phyloP scores from a whole-genome alignment of 2,113 vertebrate genomes.

The Talpa occidentalis region DNA sequence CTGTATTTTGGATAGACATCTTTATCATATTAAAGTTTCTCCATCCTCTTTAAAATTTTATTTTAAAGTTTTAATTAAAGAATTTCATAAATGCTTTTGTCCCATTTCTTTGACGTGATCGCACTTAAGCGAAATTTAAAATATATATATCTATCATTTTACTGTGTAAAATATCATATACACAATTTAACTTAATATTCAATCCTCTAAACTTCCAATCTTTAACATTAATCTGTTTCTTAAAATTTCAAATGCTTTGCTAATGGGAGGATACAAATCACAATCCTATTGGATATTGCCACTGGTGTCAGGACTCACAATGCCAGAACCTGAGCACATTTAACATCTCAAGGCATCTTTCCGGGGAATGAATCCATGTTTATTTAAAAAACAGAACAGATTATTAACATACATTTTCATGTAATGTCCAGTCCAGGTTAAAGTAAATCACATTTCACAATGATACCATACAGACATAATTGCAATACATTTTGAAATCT shows the following conservation, averaged over 20 bases:
- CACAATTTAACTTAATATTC: neutral
- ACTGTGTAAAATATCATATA: too few relatives aligned
- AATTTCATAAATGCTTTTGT: neutral
- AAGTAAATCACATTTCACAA: neutral
- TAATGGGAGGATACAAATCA: neutral
- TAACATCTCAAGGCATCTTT: neutral
- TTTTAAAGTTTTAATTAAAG: neutral
- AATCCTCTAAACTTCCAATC: neutral
- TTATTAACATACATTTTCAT: neutral
- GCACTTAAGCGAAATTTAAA: too few relatives aligned
- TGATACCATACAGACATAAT: neutral
- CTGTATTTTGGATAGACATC: neutral
- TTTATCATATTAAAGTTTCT: neutral
- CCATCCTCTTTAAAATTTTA: neutral
- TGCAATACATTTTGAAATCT: neutral
- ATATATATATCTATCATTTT: too few relatives aligned
- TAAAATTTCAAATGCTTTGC: neutral
- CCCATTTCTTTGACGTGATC: neutral
- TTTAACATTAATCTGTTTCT: neutral
- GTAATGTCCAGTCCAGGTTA: neutral
- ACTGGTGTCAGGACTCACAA: neutral
- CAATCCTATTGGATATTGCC: neutral
- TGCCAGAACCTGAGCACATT: neutral
- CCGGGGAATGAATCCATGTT: neutral
- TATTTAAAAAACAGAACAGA: neutral